phyloP scores from a whole-genome alignment of 2,888 invertebrate genomes.

The Omphaloscelis lunosa region DNA sequence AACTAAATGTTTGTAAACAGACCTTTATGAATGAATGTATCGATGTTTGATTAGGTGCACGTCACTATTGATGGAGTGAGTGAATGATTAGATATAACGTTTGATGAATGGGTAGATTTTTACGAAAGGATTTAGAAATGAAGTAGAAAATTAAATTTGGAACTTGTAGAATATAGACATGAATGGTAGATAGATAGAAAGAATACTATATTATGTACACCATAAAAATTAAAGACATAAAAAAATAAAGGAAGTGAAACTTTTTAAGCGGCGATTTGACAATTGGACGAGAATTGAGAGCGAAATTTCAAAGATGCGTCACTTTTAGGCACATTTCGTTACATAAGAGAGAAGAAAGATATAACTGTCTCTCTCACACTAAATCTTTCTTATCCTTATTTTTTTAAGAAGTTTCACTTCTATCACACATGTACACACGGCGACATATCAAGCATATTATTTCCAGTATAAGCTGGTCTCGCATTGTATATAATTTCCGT shows the following conservation, averaged over 20 bases:
- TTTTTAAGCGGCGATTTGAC: neutral
- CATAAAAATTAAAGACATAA: too few species aligned
- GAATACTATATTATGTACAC: too few species aligned
- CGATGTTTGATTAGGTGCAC: slow-evolving; percentile 57
- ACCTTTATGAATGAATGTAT: slow-evolving; percentile 64
- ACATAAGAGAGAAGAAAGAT: neutral
- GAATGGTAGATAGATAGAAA: neutral
- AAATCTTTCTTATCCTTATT: neutral
- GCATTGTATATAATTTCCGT: too few species aligned
- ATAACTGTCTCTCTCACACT: neutral
- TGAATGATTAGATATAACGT: slow-evolving; percentile 36
- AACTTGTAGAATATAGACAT: slow-evolving; percentile 1
- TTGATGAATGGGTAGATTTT: slow-evolving; percentile 34
- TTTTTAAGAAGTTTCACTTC: neutral
- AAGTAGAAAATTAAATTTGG: neutral
- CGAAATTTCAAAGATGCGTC: neutral
- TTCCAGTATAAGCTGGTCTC: too few species aligned
- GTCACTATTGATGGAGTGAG: slow-evolving; percentile 52
- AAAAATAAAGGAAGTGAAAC: too few species aligned
- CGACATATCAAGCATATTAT: too few species aligned
- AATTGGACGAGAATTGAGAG: neutral
- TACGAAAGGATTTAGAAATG: slow-evolving; percentile 11
- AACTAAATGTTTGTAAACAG: slow-evolving; percentile 72
- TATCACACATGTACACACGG: neutral
- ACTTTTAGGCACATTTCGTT: neutral